Conservation (phyloP, 2,888 invertebrate species). For the Synergus itoensis region DNA sequence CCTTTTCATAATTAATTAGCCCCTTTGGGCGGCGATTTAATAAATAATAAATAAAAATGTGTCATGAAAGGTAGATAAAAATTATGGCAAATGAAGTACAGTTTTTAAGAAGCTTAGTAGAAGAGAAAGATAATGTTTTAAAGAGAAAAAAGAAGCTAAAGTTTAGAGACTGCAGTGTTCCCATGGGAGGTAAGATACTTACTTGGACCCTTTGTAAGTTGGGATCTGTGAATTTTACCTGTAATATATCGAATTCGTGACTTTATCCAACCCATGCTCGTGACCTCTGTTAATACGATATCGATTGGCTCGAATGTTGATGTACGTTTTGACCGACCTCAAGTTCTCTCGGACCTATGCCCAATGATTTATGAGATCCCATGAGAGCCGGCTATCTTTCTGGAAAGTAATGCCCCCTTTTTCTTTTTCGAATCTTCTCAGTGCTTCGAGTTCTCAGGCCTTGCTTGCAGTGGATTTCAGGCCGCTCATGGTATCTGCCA, state of each 20-base stretch:
- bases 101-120: background rate
- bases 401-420: conserved; percentile 70
- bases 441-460: conserved; percentile 25
- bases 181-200: background rate
- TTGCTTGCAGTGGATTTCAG: conserved; percentile 14
- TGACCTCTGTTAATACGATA: conserved; percentile 35
- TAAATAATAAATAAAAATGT: background rate
- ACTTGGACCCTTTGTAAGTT: background rate
- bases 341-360: conserved; percentile 47
- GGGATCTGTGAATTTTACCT: conserved; percentile 22
- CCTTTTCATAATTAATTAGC: no score
- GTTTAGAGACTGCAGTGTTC: background rate
- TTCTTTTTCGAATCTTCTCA: conserved; percentile 9
- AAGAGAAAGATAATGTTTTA: background rate
- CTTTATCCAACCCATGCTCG: background rate
- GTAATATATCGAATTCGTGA: conserved; percentile 15
- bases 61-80: background rate
- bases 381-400: conserved; percentile 73
- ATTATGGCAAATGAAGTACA: background rate
- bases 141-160: background rate
- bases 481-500: background rate
- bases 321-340: conserved; percentile 45
- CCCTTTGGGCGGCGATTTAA: no score
- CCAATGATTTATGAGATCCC: conserved; percentile 74
- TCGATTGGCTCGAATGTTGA: conserved; percentile 9